Conservation (phyloP, 1,140 invertebrate genomes). For the Ganaspis sp. region DNA sequence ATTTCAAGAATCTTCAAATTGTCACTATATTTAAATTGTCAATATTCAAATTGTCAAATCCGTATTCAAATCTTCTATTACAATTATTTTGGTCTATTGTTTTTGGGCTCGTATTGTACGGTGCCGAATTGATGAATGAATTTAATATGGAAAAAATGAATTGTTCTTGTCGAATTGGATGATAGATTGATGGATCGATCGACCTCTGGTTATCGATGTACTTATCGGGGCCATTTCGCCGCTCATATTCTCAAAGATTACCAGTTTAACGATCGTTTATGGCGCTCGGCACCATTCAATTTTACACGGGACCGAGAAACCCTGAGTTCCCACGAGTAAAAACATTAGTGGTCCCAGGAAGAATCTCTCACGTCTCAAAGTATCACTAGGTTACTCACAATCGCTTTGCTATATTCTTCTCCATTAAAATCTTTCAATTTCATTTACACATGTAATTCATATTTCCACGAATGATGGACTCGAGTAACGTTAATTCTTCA, state of each 20-base stretch:
- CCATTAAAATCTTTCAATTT: conserved; percentile 28
- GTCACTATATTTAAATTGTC: too few relatives aligned
- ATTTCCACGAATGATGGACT: conserved; percentile 21
- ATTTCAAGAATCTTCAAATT: too few relatives aligned
- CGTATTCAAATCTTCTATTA: too few relatives aligned
- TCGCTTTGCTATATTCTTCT: conserved; percentile 5
- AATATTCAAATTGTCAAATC: too few relatives aligned
- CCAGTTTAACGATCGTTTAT: conserved; percentile 52
- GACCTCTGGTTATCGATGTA: conserved; percentile 52
- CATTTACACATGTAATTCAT: not conserved
- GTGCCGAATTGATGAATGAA: too few relatives aligned
- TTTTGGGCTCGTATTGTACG: too few relatives aligned
- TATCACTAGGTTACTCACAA: not conserved
- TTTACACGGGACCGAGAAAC: conserved; percentile 48
- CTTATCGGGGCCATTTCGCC: conserved; percentile 52
- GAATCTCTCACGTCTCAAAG: conserved; percentile 7
- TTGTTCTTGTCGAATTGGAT: not conserved
- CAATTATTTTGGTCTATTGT: too few relatives aligned
- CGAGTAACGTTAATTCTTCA: not conserved
- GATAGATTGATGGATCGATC: conserved; percentile 32
- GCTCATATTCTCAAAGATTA: conserved; percentile 48
- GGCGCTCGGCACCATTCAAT: conserved; percentile 59
- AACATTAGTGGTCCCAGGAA: conserved; percentile 22
- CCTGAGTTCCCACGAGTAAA: conserved; percentile 56
- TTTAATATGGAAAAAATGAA: not conserved